These are phyloP conservation scores for Pipistrellus pipistrellus DNA, from an alignment of 2,797 vertebrate species.

Conservation along the genomic window DNA sequence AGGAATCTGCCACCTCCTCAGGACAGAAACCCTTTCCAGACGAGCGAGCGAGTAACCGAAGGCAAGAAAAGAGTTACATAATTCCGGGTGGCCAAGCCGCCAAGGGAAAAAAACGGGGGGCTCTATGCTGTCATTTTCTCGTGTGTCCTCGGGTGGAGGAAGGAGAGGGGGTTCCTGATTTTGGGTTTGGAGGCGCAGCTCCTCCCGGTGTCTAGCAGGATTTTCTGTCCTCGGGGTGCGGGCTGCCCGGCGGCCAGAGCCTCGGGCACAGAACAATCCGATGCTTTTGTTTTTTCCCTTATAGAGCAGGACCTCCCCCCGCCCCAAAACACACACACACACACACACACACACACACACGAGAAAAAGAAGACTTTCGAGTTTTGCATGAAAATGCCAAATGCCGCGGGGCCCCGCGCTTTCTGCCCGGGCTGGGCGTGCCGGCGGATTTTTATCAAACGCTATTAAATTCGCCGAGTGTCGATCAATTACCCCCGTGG, in stretches of 20 bases:
- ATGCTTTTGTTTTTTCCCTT: not conserved
- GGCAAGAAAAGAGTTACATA: slow-evolving; percentile 80
- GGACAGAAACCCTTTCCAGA: slow-evolving; percentile 82
- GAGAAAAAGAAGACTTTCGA: slow-evolving; percentile 12
- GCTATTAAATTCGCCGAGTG: not conserved
- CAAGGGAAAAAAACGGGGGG: slow-evolving; percentile 10
- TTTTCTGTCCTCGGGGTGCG: not conserved
- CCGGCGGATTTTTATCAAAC: slow-evolving; percentile 53
- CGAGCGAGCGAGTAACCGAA: not conserved
- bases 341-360: too few species aligned
- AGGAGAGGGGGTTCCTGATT: not conserved
- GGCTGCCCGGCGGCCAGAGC: not conserved
- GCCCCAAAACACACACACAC: not conserved
- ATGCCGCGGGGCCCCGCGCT: not conserved
- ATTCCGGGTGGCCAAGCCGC: slow-evolving; percentile 69
- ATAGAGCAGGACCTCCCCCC: not conserved
- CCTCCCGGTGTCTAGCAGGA: not conserved
- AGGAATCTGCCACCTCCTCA: slow-evolving; percentile 81
- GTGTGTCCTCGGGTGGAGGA: not conserved
- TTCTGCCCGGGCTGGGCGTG: not conserved
- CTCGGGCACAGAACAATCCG: not conserved
- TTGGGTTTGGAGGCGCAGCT: not conserved
- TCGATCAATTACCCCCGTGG: slow-evolving; percentile 74
- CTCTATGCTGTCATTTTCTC: not conserved
- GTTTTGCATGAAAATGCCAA: slow-evolving; percentile 30